Conservation (phyloP, 2,888 invertebrate genomes). For the Hyposoter didymator region DNA sequence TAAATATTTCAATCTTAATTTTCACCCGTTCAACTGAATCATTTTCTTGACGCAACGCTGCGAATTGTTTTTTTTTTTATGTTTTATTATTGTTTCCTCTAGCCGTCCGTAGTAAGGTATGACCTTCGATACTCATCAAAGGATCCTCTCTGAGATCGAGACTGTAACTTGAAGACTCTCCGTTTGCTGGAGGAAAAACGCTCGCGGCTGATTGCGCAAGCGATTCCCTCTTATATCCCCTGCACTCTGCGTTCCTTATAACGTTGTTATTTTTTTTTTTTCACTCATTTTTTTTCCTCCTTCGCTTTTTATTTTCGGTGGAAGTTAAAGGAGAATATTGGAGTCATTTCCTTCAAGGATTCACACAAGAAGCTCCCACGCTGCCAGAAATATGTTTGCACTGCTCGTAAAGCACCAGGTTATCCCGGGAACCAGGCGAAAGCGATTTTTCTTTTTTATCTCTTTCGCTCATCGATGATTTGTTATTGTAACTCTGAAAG, state of each 20-base stretch:
- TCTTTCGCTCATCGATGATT: constrained; percentile 41
- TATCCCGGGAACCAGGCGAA: background rate
- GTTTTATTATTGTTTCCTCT: background rate
- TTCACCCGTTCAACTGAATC: background rate
- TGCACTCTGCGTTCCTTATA: background rate
- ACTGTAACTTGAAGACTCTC: background rate
- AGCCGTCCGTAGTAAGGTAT: no score
- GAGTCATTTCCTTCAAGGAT: background rate
- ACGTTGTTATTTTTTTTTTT: background rate
- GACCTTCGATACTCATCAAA: constrained; percentile 1
- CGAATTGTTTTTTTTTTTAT: background rate
- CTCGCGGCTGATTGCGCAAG: constrained; percentile 12
- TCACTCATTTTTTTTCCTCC: background rate
- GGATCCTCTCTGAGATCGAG: constrained; percentile 8
- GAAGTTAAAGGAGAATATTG: background rate
- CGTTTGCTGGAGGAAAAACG: background rate
- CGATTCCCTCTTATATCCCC: background rate
- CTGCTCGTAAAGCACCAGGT: constrained; percentile 35
- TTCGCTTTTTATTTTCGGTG: background rate
- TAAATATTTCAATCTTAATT: constrained; percentile 14
- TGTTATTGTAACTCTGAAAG: constrained; percentile 22
- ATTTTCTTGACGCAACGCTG: background rate
- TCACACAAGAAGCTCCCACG: background rate
- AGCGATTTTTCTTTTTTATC: background rate
- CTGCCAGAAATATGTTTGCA: constrained; percentile 20